Evolutionary conservation across 2,888 invertebrate genomes (phyloP), one percentile per base, ranked within the genome.

Genomic region (Amiota communis): DNA sequence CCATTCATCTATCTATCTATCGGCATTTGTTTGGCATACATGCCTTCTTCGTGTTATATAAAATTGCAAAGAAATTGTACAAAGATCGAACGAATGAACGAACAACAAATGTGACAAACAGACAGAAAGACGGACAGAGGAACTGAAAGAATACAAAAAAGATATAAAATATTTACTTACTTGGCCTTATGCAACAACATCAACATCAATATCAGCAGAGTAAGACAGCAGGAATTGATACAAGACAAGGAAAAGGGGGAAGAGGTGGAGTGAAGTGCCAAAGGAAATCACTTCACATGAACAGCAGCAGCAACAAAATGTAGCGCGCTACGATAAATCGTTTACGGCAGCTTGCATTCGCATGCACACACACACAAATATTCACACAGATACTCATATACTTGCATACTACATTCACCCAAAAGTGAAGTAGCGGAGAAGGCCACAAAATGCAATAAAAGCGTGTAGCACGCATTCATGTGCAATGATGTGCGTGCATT

Each of bases 401-500:
- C 36, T 36, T 13, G 13, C 20, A 67, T 51, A 51, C 17, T 51
- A 51, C 17, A 17, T 13, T 59, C 36, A 10, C 17, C 9, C 8
- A 17, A 15, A 20, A 15, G 59, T 59, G 20, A 20, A 57, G 20
- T 36, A 36, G 36, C 11, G 59, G 59, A 59, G 59, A 59, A 59
- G 59, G 59, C 59, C 59, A 59, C 59, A 59, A 53, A 51, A 68
- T 51, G 67, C 67, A 68, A 68, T 68, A 68, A 68, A 68, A 68
- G 67, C 67, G 51, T 51, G 13, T 20, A 6, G 53, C 23, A 68
- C 67, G 67, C 67, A 53, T 23, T 68, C 53, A 68, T 68, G 67
- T 68, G 67, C 67, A 68, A 53, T 68, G 67, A 68, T 68, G 67
- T 68, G 67, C 67, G 67, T 68, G 53, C 67, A 68, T 47, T 68